Evolutionary conservation across 2,888 invertebrate genomes (phyloP).

Genomic region (Sphinx pinastri): DNA sequence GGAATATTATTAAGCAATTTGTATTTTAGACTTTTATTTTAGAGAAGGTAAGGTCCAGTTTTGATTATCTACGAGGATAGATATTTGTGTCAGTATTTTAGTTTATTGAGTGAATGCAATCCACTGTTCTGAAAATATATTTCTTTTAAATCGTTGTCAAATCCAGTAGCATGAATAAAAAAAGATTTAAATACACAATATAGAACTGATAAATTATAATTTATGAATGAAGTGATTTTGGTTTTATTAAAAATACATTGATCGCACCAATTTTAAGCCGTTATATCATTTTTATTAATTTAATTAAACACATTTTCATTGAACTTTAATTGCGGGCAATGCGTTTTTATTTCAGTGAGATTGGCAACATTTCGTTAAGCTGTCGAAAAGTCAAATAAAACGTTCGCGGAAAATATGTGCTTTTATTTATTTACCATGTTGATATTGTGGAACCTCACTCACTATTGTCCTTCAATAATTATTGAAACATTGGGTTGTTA

Average conservation of each 20-base stretch:
- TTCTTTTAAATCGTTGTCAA: too few species aligned
- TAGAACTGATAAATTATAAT: background rate
- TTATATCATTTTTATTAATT: constrained; percentile 8
- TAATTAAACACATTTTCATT: constrained; percentile 19
- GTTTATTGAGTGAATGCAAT: too few species aligned
- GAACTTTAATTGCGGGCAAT: constrained; percentile 18
- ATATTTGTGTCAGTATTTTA: too few species aligned
- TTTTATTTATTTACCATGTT: constrained; percentile 17
- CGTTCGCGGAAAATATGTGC: background rate
- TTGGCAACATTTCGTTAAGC: constrained; percentile 19
- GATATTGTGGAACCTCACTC: background rate
- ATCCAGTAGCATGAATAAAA: too few species aligned
- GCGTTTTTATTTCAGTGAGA: constrained; percentile 4
- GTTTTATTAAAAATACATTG: background rate
- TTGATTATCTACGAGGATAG: too few species aligned
- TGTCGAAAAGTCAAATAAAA: constrained; percentile 23
- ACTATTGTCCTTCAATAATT: constrained; percentile 14
- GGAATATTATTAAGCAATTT: background rate
- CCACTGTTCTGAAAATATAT: too few species aligned
- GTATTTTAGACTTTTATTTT: background rate
- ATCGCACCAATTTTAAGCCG: background rate
- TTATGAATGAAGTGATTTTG: background rate
- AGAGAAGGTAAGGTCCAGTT: background rate
- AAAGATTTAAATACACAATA: too few species aligned
- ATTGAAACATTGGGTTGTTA: background rate